A percentile compares a stretch with the other conserved stretches of the same genome.
These are phyloP conservation scores for Xestia ashworthii DNA, from an alignment of 2,888 invertebrate genomes.

Conservation along the genomic window DNA sequence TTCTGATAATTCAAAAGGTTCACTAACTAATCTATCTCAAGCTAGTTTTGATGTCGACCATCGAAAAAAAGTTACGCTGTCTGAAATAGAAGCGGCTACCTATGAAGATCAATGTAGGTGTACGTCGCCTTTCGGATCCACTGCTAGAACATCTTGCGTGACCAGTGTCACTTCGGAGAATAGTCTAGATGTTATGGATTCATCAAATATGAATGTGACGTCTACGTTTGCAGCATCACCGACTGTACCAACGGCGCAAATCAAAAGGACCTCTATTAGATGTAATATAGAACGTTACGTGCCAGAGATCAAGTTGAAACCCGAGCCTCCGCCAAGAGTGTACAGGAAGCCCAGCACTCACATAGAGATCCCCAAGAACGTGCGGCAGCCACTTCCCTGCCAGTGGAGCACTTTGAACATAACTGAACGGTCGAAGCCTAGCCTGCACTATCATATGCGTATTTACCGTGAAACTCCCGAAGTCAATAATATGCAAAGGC, in stretches of 20 bases:
- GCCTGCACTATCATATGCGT: slow-evolving; percentile 89
- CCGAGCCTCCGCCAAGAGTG: slow-evolving; percentile 86
- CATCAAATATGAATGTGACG: slow-evolving; percentile 88
- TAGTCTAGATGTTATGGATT: slow-evolving; percentile 89
- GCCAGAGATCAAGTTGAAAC: slow-evolving; percentile 85
- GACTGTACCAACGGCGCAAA: slow-evolving; percentile 86
- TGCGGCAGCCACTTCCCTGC: slow-evolving; percentile 82
- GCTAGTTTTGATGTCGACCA: slow-evolving; percentile 77
- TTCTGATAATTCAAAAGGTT: slow-evolving; percentile 75
- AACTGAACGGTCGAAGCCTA: slow-evolving; percentile 86
- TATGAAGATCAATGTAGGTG: slow-evolving; percentile 94
- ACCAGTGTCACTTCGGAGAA: slow-evolving; percentile 91
- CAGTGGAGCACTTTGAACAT: slow-evolving; percentile 89
- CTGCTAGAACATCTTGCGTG: slow-evolving; percentile 92
- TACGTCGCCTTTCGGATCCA: slow-evolving; percentile 94
- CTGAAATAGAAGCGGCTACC: slow-evolving; percentile 91
- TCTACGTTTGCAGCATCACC: slow-evolving; percentile 87
- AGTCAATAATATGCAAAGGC: slow-evolving; percentile 71
- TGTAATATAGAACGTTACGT: slow-evolving; percentile 84
- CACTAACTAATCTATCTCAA: slow-evolving; percentile 78
- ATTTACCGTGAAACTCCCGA: slow-evolving; percentile 85
- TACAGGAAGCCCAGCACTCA: slow-evolving; percentile 87
- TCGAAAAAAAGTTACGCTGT: slow-evolving; percentile 87
- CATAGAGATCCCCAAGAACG: slow-evolving; percentile 87
- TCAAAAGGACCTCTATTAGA: slow-evolving; percentile 88